Conservation (phyloP, 2,797 vertebrate species). For the Nyctibius grandis region DNA sequence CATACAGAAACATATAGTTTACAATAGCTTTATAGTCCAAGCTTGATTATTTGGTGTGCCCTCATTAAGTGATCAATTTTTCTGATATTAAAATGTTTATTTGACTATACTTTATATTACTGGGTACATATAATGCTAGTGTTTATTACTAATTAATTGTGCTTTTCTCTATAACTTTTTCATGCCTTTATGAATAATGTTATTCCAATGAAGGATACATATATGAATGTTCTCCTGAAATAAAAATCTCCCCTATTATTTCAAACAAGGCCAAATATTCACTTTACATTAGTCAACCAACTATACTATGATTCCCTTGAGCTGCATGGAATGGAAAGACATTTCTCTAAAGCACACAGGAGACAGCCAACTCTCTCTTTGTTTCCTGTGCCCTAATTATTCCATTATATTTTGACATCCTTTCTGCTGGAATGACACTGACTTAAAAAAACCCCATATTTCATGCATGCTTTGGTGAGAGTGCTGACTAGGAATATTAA, state of each 20-base stretch:
- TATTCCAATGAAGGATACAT: neutral
- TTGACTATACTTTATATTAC: neutral
- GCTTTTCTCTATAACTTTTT: neutral
- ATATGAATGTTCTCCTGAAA: neutral
- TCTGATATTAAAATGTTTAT: neutral
- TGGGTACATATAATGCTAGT: neutral
- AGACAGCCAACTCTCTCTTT: neutral
- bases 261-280: constrained; percentile 16
- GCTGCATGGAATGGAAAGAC: neutral
- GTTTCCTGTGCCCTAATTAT: constrained; percentile 31
- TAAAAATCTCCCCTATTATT: neutral
- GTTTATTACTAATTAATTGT: neutral
- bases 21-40: neutral
- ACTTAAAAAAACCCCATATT: neutral
- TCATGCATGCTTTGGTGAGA: neutral
- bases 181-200: neutral
- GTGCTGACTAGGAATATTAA: neutral
- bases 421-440: constrained; percentile 6
- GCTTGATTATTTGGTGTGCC: neutral
- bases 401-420: neutral
- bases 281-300: neutral
- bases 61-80: neutral
- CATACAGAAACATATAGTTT: no score
- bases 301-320: neutral
- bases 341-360: neutral